Percentiles rank a stretch among this genome's conserved stretches.
These are phyloP conservation scores for Elephas maximus DNA, from an alignment of 2,113 vertebrate species.

Conservation along the genomic window DNA sequence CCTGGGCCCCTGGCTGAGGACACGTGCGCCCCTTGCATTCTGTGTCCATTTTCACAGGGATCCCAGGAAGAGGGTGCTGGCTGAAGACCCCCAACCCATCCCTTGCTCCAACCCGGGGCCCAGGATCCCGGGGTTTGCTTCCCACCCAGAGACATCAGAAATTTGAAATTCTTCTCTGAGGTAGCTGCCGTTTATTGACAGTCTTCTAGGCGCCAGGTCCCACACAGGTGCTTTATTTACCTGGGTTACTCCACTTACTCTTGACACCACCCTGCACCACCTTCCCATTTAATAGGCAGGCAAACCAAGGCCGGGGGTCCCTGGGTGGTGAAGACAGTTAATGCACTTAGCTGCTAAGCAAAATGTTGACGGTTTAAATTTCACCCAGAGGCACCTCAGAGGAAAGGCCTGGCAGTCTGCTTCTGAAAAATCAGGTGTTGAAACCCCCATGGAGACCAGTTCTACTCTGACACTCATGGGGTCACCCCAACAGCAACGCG, in stretches of 20 bases:
- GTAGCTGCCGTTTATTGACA: rapidly evolving
- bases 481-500: not conserved
- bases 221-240: rapidly evolving
- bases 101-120: rapidly evolving
- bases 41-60: not conserved
- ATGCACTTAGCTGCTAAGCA: not conserved
- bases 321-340: not conserved
- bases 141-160: not conserved
- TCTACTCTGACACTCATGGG: not conserved
- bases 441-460: not conserved
- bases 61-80: not conserved
- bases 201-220: not conserved
- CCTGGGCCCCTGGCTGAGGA: not conserved
- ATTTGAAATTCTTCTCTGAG: not conserved
- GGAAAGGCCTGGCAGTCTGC: not conserved
- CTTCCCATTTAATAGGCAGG: not conserved
- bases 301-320: not conserved
- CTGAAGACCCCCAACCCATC: rapidly evolving
- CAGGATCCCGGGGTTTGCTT: rapidly evolving
- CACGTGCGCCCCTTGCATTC: not conserved
- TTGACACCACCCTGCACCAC: rapidly evolving
- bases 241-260: not conserved
- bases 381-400: not conserved
- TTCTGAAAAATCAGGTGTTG: not conserved
- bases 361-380: not conserved